Conservation (phyloP, 64 coral and sea anemone genomes). For the Montipora foliosa region DNA sequence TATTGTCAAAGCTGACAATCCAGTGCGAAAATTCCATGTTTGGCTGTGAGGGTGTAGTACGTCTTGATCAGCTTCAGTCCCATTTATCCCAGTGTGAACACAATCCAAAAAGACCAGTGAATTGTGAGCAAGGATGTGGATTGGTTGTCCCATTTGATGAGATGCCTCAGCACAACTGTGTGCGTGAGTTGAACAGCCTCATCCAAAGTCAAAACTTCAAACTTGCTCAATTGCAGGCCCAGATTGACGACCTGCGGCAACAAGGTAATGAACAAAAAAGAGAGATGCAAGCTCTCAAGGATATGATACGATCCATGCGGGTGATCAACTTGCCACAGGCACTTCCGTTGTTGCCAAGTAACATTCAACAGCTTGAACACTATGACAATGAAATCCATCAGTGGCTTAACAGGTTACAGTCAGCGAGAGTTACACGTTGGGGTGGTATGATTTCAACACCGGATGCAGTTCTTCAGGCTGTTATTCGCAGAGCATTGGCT, state of each 20-base stretch:
- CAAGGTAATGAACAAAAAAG: conserved; percentile 92
- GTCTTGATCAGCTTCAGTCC: conserved; percentile 80
- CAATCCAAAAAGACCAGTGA: conserved; percentile 90
- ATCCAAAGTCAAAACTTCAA: conserved; percentile 96
- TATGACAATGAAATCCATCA: conserved; percentile 80
- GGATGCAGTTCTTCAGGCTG: conserved; percentile 89
- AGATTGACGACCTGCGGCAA: conserved; percentile 87
- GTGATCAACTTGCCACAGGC: conserved; percentile 82
- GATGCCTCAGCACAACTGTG: conserved; percentile 87
- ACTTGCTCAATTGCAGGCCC: conserved; percentile 84
- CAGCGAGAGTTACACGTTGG: conserved; percentile 92
- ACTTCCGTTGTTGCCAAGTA: conserved; percentile 60
- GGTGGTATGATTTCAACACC: conserved; percentile 98
- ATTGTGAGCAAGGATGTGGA: conserved; percentile 90
- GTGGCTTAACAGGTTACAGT: conserved; percentile 73
- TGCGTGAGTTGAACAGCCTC: conserved; percentile 80
- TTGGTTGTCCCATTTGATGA: conserved; percentile 95
- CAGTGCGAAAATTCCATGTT: conserved; percentile 86
- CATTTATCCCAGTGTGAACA: conserved; percentile 92
- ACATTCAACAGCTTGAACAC: conserved; percentile 28
- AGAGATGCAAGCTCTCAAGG: conserved; percentile 91
- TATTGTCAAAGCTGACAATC: conserved; percentile 85
- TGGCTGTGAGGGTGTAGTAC: conserved; percentile 85
- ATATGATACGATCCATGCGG: conserved; percentile 91
- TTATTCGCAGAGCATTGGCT: conserved; percentile 80